Base-by-base conservation (phyloP, 1,140 invertebrate genomes). In the Drosophila lacertosa region DNA sequence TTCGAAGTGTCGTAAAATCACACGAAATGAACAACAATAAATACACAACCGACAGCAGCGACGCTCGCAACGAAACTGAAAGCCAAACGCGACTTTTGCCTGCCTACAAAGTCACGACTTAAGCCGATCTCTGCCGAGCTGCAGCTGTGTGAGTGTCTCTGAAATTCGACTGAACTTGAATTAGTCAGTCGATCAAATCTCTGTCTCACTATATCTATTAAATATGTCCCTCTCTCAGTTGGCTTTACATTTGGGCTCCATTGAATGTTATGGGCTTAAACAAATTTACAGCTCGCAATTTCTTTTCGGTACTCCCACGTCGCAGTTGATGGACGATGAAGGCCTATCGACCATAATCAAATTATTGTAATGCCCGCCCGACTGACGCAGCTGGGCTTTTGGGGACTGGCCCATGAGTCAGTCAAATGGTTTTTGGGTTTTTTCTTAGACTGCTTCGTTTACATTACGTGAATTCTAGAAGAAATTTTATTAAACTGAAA, bases 21-120 rank as follows among this genome's bases (percentile, higher is more conserved):
- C 11, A 48, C 39, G 3, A 35, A 22, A 26, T 10, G 5, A 29
- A n/a, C 7, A 42, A n/a, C n/a, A n/a, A n/a, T n/a, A 44, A 15
- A 57, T 7, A 18, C 54, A 84, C 81, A 84, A 81, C 81, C 73
- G 81, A 37, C 60, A 44, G 22, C 29, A 29, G 22, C 70, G 50
- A 71, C 65, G 68, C 73, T 83, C 57, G 33, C 73, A 90, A 88
- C 51, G 88, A 90, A 90, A 90, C 88, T 90, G 88, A 90, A 88
- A 90, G 88, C 86, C 64, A 26, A 55, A 42, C 4, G 7, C 32
- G 47, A 51, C 54, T 42, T 29, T 40, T 54, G 39, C 58, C 51
- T 37, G 24, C 32, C 51, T 45, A 39, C n/a, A 32, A 32, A 22
- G 26, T 35, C 33, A 55, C 32, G 20, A 15, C 4, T 26, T 10